Percentiles rank a stretch among this genome's conserved stretches.
Conservation (phyloP, 2,888 invertebrate genomes). For the Tetragnatha montana region DNA sequence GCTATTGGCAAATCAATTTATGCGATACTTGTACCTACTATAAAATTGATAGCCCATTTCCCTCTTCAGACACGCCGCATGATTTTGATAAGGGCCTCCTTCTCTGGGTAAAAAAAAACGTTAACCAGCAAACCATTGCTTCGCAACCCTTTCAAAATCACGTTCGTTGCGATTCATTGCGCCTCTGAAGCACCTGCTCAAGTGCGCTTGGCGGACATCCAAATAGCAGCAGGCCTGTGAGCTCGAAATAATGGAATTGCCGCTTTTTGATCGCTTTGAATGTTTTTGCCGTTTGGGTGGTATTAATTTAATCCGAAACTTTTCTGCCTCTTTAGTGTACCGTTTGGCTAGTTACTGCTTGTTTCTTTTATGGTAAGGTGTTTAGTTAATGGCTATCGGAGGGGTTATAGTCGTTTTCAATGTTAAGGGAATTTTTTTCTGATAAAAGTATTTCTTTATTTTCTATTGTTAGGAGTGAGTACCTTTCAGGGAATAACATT, state of each 20-base stretch:
- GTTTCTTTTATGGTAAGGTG: no score
- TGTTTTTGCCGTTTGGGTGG: neutral
- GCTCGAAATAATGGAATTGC: neutral
- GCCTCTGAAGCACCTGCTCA: neutral
- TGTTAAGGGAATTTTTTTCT: no score
- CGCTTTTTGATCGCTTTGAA: neutral
- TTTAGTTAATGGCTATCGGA: no score
- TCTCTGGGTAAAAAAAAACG: neutral
- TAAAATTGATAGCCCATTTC: neutral
- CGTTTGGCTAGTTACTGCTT: no score
- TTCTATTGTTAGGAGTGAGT: no score
- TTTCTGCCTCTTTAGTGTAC: no score
- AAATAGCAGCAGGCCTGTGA: neutral
- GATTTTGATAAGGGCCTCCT: neutral
- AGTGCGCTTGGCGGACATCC: constrained; percentile 2
- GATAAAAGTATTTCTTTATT: no score
- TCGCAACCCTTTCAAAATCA: neutral
- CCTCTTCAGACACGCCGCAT: neutral
- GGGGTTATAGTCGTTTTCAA: no score
- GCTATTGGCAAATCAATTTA: neutral
- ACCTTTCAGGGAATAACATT: no score
- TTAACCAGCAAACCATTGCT: neutral
- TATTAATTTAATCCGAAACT: neutral
- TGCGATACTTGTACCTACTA: neutral
- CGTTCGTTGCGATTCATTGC: constrained; percentile 8